Evolutionary conservation across 2,888 invertebrate species (phyloP), one percentile per base, ranked within the genome.

Genomic region (Lycophotia porphyrea): DNA sequence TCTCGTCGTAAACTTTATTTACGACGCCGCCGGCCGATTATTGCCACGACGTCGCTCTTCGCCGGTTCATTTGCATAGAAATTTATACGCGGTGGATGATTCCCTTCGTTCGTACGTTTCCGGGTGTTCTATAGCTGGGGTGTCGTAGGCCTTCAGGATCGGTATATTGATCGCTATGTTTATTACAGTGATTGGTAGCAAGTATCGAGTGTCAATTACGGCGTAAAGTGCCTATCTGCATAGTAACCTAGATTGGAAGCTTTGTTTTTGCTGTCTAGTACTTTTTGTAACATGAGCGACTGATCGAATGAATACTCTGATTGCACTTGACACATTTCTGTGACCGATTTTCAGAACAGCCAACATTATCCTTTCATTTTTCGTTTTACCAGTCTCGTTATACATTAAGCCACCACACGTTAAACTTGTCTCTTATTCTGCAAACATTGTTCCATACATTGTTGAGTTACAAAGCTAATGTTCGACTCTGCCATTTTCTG

Each of bases 41-140:
- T 92, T 92, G 91, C 94, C 90, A 90, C 93, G 90, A 90, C 91
- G 91, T 90, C 89, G 91, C 91, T 93, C 91, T 89, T 91, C 90
- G 90, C 88, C 91, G 92, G 90, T 88, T 92, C 94, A 95, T 96
- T 95, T 95, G 94, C 95, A 95, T 95, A 92, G 90, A 92, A 93
- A 95, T 95, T 94, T 95, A 95, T 94, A 92, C 93, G 88, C 88
- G 86, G 87, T 87, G 86, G 89, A 88, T 90, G 91, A 93, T 91
- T 91, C 93, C 92, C 92, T 76, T 65, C 78, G 78, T 73, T 84
- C 87, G 88, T 88, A 79, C 82, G 90, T 85, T 90, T 90, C 91
- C 90, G 88, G 86, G 85, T 81, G 80, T 80, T 81, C 81, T 80
- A 83, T 84, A 70, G 79, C 82, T 82, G 81, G 89, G 90, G 90